Evolutionary conservation across 1,140 invertebrate genomes (phyloP).

Genomic region (Saccostrea cuccullata): DNA sequence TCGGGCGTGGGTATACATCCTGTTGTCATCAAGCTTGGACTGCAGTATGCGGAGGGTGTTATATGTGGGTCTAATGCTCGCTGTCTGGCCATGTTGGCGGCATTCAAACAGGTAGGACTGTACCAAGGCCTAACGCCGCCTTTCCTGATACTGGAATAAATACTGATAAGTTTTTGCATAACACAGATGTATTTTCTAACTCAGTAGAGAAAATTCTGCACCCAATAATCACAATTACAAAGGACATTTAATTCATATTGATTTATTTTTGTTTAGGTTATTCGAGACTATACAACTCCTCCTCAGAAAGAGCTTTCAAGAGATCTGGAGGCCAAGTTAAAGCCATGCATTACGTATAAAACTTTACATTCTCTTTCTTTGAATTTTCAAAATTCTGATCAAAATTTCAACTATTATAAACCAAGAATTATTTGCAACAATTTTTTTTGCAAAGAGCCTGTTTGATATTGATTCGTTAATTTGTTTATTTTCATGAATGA

Average conservation of each 20-base stretch:
- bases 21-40: constrained; percentile 89
- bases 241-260: too few relatives aligned
- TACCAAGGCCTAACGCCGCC: not conserved
- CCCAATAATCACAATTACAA: too few relatives aligned
- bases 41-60: constrained; percentile 87
- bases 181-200: too few relatives aligned
- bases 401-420: too few relatives aligned
- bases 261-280: constrained; percentile 67
- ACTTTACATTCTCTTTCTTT: not conserved
- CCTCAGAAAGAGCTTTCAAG: constrained; percentile 89
- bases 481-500: too few relatives aligned
- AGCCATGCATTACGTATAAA: constrained; percentile 79
- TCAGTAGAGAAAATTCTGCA: too few relatives aligned
- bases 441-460: too few relatives aligned
- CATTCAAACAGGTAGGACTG: constrained; percentile 81
- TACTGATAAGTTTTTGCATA: too few relatives aligned
- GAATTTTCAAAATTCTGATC: too few relatives aligned
- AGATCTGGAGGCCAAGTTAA: constrained; percentile 86
- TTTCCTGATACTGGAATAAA: too few relatives aligned
- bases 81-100: constrained; percentile 89
- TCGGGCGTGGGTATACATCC: constrained; percentile 83
- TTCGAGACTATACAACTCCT: constrained; percentile 87
- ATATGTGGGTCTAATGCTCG: constrained; percentile 91
- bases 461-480: too few relatives aligned
- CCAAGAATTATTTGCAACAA: too few relatives aligned